Conservation (phyloP, 2,888 invertebrate genomes). For the Mythimna vitellina region DNA sequence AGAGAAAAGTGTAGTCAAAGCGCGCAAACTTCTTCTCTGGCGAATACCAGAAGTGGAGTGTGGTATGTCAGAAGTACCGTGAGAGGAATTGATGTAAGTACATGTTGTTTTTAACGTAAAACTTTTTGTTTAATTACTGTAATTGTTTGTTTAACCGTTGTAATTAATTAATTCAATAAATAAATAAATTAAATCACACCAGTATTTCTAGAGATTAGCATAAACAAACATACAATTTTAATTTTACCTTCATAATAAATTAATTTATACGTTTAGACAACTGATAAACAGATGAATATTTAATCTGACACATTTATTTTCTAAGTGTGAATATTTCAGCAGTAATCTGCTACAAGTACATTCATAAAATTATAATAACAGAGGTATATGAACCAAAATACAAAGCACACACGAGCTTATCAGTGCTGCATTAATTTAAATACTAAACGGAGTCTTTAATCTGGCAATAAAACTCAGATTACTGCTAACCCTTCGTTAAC, state of each 20-base stretch:
- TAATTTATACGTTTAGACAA: neutral
- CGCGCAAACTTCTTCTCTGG: no score
- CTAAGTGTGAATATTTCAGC: neutral
- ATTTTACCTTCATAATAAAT: neutral
- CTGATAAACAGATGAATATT: neutral
- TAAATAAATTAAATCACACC: no score
- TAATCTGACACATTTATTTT: neutral
- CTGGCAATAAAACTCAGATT: conserved; percentile 55
- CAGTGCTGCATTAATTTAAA: conserved; percentile 44
- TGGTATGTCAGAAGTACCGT: no score
- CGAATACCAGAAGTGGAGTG: no score
- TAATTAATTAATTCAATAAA: no score
- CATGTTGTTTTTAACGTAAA: no score
- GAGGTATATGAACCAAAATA: conserved; percentile 30
- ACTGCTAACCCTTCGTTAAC: conserved; percentile 48
- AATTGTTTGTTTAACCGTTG: no score
- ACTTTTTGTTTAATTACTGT: no score
- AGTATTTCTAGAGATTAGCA: neutral
- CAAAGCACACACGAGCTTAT: conserved; percentile 44
- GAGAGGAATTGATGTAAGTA: no score
- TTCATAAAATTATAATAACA: conserved; percentile 21
- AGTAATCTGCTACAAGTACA: conserved; percentile 6
- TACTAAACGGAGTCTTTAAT: conserved; percentile 45
- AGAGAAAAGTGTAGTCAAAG: no score
- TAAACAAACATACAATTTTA: neutral